A percentile compares a stretch with the other conserved stretches of the same genome.
Evolutionary conservation across 1,140 invertebrate species (phyloP).

Genomic region (Sminthurides bifidus): DNA sequence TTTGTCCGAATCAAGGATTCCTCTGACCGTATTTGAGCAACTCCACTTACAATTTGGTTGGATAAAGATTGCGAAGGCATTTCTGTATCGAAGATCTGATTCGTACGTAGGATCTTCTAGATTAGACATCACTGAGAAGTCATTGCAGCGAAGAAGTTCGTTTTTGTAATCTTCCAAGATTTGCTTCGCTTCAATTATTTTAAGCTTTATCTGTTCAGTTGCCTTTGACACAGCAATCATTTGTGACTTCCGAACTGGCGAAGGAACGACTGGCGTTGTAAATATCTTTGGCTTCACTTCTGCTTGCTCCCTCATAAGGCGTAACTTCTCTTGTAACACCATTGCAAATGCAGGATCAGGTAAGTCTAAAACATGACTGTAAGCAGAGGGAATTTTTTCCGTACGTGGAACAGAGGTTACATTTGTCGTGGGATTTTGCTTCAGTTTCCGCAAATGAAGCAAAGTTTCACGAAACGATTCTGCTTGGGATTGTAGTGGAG

Average conservation of each 20-base stretch:
- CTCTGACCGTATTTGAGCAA: too few species aligned
- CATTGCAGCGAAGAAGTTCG: not conserved
- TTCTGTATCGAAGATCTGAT: not conserved
- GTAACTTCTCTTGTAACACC: conserved; percentile 1
- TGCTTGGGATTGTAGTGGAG: too few species aligned
- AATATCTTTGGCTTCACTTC: not conserved
- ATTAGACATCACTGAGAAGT: not conserved
- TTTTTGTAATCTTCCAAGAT: conserved; percentile 2
- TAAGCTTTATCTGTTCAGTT: conserved; percentile 7
- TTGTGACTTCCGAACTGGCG: not conserved
- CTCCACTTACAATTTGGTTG: too few species aligned
- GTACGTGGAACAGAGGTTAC: too few species aligned
- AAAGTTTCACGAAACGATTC: too few species aligned
- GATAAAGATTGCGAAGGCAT: not conserved
- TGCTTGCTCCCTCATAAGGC: not conserved
- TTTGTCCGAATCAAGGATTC: too few species aligned
- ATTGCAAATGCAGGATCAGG: conserved; percentile 4
- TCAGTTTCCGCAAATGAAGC: too few species aligned
- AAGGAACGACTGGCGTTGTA: not conserved
- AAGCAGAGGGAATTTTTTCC: too few species aligned
- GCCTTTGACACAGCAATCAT: conserved; percentile 4
- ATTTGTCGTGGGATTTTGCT: too few species aligned
- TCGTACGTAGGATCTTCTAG: not conserved
- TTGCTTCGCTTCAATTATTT: conserved; percentile 6
- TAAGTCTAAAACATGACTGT: not conserved